These are phyloP conservation scores for Diplosoma virens DNA, from an alignment of 23 tunicate genomes.

Conservation along the genomic window DNA sequence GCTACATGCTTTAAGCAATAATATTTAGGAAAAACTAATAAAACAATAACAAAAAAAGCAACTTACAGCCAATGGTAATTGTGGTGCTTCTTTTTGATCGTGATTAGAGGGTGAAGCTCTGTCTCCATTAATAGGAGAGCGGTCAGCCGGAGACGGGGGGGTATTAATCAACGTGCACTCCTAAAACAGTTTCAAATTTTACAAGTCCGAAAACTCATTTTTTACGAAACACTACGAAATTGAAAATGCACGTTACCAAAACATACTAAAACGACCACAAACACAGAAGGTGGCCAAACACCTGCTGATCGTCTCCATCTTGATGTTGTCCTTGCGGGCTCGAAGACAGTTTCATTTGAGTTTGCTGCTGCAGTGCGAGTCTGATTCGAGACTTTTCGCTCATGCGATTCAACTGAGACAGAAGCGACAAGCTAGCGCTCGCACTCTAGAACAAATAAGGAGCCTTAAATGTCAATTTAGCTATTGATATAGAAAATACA, in stretches of 20 bases:
- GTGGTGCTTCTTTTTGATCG: background rate
- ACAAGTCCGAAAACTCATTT: no score
- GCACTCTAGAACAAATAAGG: constrained; percentile 50
- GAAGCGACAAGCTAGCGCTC: constrained; percentile 47
- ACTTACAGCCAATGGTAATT: no score
- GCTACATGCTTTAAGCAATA: no score
- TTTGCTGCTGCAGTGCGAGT: background rate
- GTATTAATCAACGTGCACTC: constrained; percentile 86
- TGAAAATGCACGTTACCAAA: no score
- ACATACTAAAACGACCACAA: no score
- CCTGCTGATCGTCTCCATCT: background rate
- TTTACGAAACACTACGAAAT: no score
- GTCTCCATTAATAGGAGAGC: background rate
- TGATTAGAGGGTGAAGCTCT: background rate
- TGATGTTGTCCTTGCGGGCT: constrained; percentile 17
- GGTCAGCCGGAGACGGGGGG: constrained; percentile 73
- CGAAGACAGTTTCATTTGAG: background rate
- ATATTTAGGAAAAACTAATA: no score
- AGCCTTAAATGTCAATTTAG: no score
- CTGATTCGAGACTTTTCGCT: constrained; percentile 42
- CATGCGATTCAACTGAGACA: constrained; percentile 40
- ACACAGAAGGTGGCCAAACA: no score
- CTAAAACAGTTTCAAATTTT: no score
- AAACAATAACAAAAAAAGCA: no score
- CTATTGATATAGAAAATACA: no score